A percentile compares a stretch with the other conserved stretches of the same genome.
These are phyloP conservation scores for Platygyra sinensis DNA, from an alignment of 64 coral and sea anemone genomes.

Conservation along the genomic window DNA sequence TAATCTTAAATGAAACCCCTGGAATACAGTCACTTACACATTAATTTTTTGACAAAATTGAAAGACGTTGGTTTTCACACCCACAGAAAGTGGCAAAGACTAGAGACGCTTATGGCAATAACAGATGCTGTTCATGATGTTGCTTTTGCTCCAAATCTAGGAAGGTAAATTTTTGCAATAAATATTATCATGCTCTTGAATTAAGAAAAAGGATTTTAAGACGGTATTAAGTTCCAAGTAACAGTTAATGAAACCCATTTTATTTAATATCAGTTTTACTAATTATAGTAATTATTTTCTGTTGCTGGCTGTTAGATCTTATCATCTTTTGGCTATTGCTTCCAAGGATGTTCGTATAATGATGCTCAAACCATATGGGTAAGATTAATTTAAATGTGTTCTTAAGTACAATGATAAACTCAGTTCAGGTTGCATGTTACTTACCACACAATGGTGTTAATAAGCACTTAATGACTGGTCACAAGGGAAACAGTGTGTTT, in stretches of 20 bases:
- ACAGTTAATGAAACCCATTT: too few relatives aligned
- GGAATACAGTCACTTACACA: too few relatives aligned
- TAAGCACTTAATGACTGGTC: too few relatives aligned
- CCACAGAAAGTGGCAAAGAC: conserved; percentile 89
- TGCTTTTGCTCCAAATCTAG: conserved; percentile 95
- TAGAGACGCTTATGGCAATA: conserved; percentile 92
- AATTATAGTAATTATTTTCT: not conserved
- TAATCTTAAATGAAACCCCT: too few relatives aligned
- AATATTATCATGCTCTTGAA: not conserved
- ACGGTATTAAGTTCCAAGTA: too few relatives aligned
- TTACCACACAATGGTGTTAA: too few relatives aligned
- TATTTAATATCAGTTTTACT: not conserved
- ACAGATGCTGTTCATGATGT: conserved; percentile 97
- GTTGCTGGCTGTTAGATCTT: conserved; percentile 51
- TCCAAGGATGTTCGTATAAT: conserved; percentile 96
- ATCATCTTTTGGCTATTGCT: conserved; percentile 91
- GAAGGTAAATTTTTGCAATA: conserved; percentile 47
- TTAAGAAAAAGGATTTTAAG: too few relatives aligned
- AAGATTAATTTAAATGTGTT: not conserved
- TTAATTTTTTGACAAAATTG: too few relatives aligned
- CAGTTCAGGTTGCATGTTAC: too few relatives aligned
- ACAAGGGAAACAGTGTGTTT: too few relatives aligned
- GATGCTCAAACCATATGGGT: conserved; percentile 86
- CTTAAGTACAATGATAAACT: too few relatives aligned
- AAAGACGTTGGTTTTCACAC: not conserved